Conservation (phyloP, 2,797 vertebrate genomes). For the Uromys caudimaculatus region DNA sequence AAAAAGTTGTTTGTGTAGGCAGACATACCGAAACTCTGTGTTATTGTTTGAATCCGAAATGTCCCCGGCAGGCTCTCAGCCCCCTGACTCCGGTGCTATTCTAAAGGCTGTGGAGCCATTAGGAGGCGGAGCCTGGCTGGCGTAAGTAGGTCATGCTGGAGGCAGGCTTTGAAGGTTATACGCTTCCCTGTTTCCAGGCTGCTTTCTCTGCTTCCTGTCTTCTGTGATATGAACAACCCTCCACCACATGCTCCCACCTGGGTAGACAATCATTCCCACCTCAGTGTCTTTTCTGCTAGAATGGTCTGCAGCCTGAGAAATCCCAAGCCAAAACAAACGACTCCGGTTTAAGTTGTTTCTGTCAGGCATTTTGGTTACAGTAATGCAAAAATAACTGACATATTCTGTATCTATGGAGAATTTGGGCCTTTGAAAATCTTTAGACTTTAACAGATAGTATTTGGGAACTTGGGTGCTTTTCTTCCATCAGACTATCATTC, state of each 20-base stretch:
- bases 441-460: background rate
- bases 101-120: background rate
- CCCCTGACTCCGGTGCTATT: background rate
- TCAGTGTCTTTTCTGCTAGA: background rate
- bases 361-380: background rate
- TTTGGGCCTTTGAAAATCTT: conserved; percentile 10
- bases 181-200: background rate
- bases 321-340: background rate
- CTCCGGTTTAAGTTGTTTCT: background rate
- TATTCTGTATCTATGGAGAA: background rate
- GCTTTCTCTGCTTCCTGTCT: background rate
- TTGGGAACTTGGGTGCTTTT: conserved; percentile 13
- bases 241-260: background rate
- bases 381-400: background rate
- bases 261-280: background rate
- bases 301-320: background rate
- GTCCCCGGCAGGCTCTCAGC: background rate
- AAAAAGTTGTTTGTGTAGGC: conserved; percentile 35
- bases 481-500: background rate
- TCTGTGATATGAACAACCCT: background rate
- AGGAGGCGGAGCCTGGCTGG: background rate
- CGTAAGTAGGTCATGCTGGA: background rate
- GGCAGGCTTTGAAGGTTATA: background rate
- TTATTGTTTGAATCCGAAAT: background rate
- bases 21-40: conserved; percentile 25